These are phyloP conservation scores for Argyrosomus regius DNA, from an alignment of 2,797 vertebrate genomes.

Conservation along the genomic window DNA sequence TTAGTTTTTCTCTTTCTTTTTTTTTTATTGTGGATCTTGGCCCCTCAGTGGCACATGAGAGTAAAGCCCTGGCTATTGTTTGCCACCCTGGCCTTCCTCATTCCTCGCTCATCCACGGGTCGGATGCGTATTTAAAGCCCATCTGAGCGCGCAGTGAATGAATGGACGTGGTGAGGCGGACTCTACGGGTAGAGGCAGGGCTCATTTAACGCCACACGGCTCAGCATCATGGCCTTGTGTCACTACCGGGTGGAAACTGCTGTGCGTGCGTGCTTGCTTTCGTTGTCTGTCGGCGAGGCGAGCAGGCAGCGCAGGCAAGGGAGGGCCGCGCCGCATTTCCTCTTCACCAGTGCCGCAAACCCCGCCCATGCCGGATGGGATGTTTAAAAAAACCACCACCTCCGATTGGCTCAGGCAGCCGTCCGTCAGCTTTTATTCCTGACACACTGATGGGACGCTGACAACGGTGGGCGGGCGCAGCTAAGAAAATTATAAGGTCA, in stretches of 20 bases:
- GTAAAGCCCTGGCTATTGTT: neutral
- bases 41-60: neutral
- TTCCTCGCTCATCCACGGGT: conserved; percentile 7
- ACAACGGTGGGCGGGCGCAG: conserved; percentile 77
- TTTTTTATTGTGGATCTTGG: neutral
- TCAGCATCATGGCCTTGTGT: conserved; percentile 53
- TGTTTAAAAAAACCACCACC: neutral
- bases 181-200: conserved; percentile 33
- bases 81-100: neutral
- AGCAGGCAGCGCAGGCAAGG: conserved; percentile 20
- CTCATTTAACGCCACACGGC: conserved; percentile 36
- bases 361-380: conserved; percentile 69
- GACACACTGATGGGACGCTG: conserved; percentile 67
- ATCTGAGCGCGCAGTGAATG: neutral
- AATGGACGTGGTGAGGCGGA: conserved; percentile 42
- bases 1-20: neutral
- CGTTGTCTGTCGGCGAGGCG: neutral
- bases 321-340: conserved; percentile 79
- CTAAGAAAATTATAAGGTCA: conserved; percentile 89
- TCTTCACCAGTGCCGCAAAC: conserved; percentile 60
- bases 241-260: conserved; percentile 56
- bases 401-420: conserved; percentile 61
- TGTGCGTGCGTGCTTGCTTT: neutral
- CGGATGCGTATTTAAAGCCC: neutral
- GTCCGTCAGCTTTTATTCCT: conserved; percentile 66